These are phyloP conservation scores for Darevskia mixta DNA, from an alignment of 2,797 vertebrate species.

Conservation along the genomic window DNA sequence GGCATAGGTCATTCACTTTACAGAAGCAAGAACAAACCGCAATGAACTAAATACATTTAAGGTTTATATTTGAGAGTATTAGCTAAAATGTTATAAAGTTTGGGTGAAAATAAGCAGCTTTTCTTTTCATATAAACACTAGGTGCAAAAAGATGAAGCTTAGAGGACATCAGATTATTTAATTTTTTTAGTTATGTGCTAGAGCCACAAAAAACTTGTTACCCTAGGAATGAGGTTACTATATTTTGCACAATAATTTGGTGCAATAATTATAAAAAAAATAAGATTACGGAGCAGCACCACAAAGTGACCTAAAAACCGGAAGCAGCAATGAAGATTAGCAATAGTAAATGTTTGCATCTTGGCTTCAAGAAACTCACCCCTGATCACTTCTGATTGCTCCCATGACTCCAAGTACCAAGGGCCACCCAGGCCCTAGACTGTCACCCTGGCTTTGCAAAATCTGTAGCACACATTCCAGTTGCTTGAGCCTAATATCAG, in stretches of 20 bases:
- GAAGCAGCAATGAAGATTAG: not conserved
- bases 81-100: not conserved
- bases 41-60: not conserved
- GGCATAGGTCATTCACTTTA: not conserved
- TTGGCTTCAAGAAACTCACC: constrained; percentile 82
- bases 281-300: not conserved
- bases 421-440: constrained; percentile 97
- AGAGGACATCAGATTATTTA: not conserved
- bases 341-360: constrained; percentile 15
- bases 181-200: not conserved
- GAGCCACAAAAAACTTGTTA: not conserved
- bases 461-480: constrained; percentile 97
- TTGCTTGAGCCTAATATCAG: constrained; percentile 97
- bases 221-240: not conserved
- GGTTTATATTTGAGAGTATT: not conserved
- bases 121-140: not conserved
- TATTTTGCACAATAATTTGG: not conserved
- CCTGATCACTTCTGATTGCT: constrained; percentile 97
- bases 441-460: constrained; percentile 96
- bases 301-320: constrained; percentile 5
- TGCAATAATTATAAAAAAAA: not conserved
- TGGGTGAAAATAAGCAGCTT: not conserved
- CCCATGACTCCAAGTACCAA: constrained; percentile 97
- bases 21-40: not conserved
- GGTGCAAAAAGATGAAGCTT: not conserved